Evolutionary conservation across 2,797 vertebrate species (phyloP).

Genomic region (Brachyalestes nurse): DNA sequence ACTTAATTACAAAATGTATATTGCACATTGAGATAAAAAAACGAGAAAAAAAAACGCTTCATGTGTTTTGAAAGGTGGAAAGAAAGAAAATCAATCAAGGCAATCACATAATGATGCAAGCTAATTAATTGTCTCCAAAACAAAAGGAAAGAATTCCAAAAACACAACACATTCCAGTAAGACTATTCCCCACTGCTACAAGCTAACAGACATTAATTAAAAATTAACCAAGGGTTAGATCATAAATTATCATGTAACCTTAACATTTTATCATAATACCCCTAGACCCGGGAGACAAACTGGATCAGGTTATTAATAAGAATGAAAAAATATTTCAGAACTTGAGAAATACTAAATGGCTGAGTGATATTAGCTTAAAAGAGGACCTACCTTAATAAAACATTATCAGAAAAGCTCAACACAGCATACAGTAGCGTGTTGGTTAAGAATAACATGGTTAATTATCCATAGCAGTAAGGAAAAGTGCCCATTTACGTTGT

Average conservation of each 20-base stretch:
- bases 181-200: not conserved
- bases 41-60: not conserved
- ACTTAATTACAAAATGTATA: not conserved
- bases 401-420: not conserved
- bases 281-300: not conserved
- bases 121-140: conserved; percentile 10
- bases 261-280: conserved; percentile 1
- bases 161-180: conserved; percentile 1
- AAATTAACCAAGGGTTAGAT: conserved; percentile 10
- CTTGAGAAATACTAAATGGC: not conserved
- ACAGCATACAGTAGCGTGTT: conserved; percentile 4
- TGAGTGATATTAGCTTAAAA: not conserved
- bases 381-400: not conserved
- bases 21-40: not conserved
- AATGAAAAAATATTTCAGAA: conserved; percentile 13
- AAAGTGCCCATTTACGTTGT: conserved; percentile 40
- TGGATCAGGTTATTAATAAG: conserved; percentile 34
- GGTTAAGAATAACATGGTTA: conserved; percentile 25
- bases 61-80: not conserved
- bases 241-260: conserved; percentile 12
- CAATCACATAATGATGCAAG: conserved; percentile 11
- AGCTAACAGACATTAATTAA: conserved; percentile 5
- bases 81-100: conserved; percentile 4
- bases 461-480: conserved; percentile 27
- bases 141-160: not conserved